Evolutionary conservation across 2,888 invertebrate genomes (phyloP).

Genomic region (Pristionchus arcanus): DNA sequence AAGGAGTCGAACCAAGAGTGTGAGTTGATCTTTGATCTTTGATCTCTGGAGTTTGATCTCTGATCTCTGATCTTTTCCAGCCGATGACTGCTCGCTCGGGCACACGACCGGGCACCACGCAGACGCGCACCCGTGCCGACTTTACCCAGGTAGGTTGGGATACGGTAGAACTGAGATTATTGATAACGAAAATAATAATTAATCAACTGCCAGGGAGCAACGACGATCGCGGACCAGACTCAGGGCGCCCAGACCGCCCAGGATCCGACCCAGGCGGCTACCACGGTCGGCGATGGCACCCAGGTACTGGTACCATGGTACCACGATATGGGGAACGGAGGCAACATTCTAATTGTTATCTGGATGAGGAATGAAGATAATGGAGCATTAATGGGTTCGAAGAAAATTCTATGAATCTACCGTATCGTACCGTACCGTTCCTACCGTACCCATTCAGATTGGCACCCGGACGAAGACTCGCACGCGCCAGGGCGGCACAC

Average conservation of each 20-base stretch:
- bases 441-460: neutral
- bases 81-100: neutral
- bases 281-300: constrained; percentile 15
- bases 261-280: neutral
- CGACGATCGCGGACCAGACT: neutral
- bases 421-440: neutral
- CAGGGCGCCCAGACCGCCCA: neutral
- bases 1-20: neutral
- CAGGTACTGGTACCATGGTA: neutral
- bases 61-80: constrained; percentile 9
- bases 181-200: neutral
- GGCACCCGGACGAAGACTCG: neutral
- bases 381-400: too few relatives aligned
- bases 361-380: too few relatives aligned
- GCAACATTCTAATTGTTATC: too few relatives aligned
- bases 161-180: neutral
- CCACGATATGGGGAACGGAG: neutral
- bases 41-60: neutral
- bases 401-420: too few relatives aligned
- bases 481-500: constrained; percentile 2
- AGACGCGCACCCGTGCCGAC: constrained; percentile 13
- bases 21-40: neutral
- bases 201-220: neutral
- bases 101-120: constrained; percentile 5
- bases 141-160: neutral